These are phyloP conservation scores for Leptopilina clavipes DNA, from an alignment of 1,140 invertebrate genomes.

Conservation along the genomic window DNA sequence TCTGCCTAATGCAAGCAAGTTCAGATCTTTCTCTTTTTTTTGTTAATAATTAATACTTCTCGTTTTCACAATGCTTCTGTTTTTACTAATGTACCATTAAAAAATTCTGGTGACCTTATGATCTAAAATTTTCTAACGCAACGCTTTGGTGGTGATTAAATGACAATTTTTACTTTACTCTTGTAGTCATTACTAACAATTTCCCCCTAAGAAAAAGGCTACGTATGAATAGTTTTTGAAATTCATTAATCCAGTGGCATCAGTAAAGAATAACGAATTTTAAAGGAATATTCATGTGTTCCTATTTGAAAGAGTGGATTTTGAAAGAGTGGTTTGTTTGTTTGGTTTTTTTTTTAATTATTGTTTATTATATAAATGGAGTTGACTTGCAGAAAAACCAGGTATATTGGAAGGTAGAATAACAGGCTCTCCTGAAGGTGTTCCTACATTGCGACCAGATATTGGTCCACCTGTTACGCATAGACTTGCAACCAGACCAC, in stretches of 20 bases:
- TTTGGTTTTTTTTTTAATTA: not conserved
- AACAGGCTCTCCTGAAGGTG: slow-evolving; percentile 70
- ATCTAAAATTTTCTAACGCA: not conserved
- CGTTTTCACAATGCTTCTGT: slow-evolving; percentile 7
- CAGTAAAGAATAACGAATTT: too few species aligned
- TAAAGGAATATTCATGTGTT: too few species aligned
- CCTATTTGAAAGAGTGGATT: not conserved
- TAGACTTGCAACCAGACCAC: slow-evolving; percentile 85
- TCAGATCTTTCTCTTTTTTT: too few species aligned
- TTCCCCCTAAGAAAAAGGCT: not conserved
- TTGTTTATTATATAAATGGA: slow-evolving; percentile 58
- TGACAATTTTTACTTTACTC: not conserved
- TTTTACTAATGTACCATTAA: not conserved
- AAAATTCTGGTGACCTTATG: not conserved
- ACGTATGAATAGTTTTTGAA: too few species aligned
- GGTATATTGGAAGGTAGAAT: slow-evolving; percentile 72
- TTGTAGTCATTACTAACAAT: not conserved
- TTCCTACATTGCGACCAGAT: slow-evolving; percentile 71
- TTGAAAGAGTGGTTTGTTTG: not conserved
- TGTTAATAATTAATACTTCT: too few species aligned
- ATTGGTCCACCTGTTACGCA: slow-evolving; percentile 75
- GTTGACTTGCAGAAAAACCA: slow-evolving; percentile 71
- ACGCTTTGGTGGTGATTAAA: not conserved
- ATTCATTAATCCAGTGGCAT: too few species aligned
- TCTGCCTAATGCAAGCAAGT: slow-evolving; percentile 9